These are phyloP conservation scores for Aphaenogaster ashmeadi DNA, from an alignment of 1,140 invertebrate species.

Conservation along the genomic window DNA sequence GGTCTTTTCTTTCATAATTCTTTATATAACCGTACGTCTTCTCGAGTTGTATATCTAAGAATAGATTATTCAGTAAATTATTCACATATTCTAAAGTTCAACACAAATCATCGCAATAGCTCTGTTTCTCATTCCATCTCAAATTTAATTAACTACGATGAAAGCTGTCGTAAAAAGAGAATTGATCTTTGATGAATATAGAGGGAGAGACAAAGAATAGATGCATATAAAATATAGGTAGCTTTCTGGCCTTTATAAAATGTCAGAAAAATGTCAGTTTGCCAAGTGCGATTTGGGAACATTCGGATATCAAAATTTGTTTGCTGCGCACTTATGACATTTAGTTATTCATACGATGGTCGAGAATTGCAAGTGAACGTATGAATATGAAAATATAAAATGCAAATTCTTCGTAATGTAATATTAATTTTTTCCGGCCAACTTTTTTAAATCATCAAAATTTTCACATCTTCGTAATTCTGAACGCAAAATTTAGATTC, in stretches of 20 bases:
- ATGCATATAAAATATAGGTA: background rate
- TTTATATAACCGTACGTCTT: background rate
- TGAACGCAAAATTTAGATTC: background rate
- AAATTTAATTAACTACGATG: background rate
- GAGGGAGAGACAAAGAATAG: background rate
- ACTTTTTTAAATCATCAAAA: background rate
- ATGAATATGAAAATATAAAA: background rate
- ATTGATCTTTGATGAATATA: background rate
- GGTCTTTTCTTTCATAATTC: background rate
- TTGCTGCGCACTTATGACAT: background rate
- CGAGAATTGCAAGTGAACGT: background rate
- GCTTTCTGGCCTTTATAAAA: background rate
- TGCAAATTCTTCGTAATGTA: background rate
- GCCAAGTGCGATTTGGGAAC: background rate
- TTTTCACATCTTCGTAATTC: background rate
- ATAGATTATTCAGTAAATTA: background rate
- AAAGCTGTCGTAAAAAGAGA: background rate
- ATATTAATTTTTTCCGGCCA: background rate
- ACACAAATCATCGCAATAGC: background rate
- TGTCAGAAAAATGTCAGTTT: background rate
- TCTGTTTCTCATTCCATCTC: background rate
- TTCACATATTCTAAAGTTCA: background rate
- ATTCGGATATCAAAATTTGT: background rate
- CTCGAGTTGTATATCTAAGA: background rate
- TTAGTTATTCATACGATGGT: background rate